phyloP scores from a whole-genome alignment of 2,113 vertebrate genomes.

The Bagarius yarrelli region DNA sequence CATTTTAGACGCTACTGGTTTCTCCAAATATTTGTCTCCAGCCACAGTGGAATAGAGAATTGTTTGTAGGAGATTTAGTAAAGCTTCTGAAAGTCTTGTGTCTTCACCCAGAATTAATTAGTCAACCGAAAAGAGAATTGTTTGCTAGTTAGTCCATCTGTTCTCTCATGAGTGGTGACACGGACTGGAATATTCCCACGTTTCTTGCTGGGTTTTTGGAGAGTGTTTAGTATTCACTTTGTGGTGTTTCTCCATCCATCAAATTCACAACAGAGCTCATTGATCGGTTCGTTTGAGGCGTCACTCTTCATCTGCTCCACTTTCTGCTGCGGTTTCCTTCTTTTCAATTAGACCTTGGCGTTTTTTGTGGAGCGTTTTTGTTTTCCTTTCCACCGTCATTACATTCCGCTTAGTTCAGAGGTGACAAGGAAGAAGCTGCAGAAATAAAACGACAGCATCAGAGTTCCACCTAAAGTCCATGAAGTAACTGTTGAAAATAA shows the following conservation, averaged over 20 bases:
- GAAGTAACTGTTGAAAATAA: background rate
- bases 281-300: background rate
- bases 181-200: background rate
- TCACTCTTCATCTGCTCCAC: background rate
- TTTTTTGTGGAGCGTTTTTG: background rate
- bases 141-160: background rate
- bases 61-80: no score
- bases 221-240: background rate
- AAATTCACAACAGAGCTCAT: background rate
- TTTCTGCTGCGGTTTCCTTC: background rate
- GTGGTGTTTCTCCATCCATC: background rate
- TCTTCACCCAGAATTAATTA: no score
- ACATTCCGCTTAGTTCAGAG: background rate
- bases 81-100: no score
- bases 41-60: no score
- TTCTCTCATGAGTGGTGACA: background rate
- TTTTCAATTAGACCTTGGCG: background rate
- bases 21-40: no score
- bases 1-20: no score
- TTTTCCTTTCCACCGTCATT: conserved; percentile 18
- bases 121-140: no score
- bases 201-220: background rate
- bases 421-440: conserved; percentile 10
- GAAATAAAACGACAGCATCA: background rate
- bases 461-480: background rate